Conservation (phyloP, 1,140 invertebrate species). For the Rhizoglyphus robini region DNA sequence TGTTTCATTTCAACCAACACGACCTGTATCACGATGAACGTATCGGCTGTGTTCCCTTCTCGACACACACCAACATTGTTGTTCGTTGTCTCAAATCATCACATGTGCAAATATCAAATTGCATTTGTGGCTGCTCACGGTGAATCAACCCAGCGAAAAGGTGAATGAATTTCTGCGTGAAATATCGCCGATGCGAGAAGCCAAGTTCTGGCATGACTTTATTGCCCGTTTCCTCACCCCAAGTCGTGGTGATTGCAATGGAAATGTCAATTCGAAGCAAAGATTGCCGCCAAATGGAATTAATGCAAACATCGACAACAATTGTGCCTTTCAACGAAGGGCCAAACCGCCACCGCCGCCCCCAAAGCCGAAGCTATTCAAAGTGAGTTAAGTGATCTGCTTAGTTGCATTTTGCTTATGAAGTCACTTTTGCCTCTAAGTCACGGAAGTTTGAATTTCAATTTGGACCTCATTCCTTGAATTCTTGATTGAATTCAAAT, state of each 20-base stretch:
- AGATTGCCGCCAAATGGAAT: background rate
- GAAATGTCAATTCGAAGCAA: background rate
- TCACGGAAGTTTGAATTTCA: background rate
- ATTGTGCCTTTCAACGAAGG: background rate
- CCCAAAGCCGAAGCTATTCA: constrained; percentile 3
- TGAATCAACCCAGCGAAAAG: constrained; percentile 4
- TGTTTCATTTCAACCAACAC: too few relatives aligned
- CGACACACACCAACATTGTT: too few relatives aligned
- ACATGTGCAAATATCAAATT: too few relatives aligned
- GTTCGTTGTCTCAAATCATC: too few relatives aligned
- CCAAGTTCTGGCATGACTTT: constrained; percentile 10
- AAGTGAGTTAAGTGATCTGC: background rate
- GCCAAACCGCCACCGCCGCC: background rate
- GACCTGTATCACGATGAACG: too few relatives aligned
- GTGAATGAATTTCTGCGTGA: constrained; percentile 14
- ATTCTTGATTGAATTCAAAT: too few relatives aligned
- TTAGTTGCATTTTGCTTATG: constrained; percentile 3
- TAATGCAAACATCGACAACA: constrained; percentile 10
- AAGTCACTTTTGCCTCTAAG: background rate
- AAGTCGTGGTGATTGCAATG: background rate
- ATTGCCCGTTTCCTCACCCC: background rate
- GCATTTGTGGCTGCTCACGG: too few relatives aligned
- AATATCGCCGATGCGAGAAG: constrained; percentile 1
- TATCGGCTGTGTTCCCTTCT: too few relatives aligned
- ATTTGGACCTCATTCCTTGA: too few relatives aligned